These are phyloP conservation scores for Actenoides hombroni DNA, from an alignment of 2,113 vertebrate genomes.

Conservation along the genomic window DNA sequence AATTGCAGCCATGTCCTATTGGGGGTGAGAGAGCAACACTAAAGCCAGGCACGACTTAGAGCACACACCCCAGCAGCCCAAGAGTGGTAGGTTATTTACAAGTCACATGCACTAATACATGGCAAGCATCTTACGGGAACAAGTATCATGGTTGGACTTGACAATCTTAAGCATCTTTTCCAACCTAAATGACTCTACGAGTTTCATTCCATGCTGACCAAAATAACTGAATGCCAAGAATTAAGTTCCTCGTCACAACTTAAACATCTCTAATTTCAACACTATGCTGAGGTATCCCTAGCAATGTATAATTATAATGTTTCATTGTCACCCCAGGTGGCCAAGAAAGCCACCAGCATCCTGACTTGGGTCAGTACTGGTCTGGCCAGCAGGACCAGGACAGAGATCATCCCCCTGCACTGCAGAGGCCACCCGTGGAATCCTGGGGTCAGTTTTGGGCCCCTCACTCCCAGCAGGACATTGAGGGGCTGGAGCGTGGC, in stretches of 20 bases:
- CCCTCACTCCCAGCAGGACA: not conserved
- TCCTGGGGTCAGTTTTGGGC: not conserved
- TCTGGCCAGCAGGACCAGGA: too few relatives aligned
- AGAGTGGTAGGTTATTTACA: accelerated
- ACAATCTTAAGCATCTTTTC: not conserved
- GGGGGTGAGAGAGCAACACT: not conserved
- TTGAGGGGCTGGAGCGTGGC: not conserved
- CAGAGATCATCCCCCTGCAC: too few relatives aligned
- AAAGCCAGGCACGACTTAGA: not conserved
- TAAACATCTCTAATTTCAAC: accelerated
- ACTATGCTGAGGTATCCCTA: accelerated
- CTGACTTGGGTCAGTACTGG: not conserved
- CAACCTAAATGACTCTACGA: not conserved
- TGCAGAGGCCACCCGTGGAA: not conserved
- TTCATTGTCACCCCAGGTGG: not conserved
- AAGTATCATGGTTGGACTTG: not conserved
- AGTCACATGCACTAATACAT: not conserved
- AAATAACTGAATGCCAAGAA: not conserved
- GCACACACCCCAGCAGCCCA: not conserved
- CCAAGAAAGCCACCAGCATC: not conserved
- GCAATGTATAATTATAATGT: not conserved
- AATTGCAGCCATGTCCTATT: accelerated
- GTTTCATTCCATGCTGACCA: not conserved
- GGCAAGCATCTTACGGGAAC: not conserved
- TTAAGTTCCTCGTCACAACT: not conserved